Percentiles rank a stretch among this genome's conserved stretches.
Conservation (phyloP, 2,113 vertebrate species). For the Eptesicus fuscus region DNA sequence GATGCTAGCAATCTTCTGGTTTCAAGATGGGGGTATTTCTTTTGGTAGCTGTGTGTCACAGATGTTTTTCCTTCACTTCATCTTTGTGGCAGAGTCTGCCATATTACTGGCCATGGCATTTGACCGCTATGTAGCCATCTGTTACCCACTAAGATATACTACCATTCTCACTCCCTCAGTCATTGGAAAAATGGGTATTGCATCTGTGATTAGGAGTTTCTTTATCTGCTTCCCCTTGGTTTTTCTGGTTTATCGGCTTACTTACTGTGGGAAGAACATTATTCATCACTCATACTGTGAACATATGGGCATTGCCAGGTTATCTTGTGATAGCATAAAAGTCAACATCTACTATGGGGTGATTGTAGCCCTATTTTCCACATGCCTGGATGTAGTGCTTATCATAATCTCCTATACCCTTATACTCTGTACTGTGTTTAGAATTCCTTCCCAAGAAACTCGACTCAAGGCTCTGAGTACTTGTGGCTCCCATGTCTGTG, state of each 20-base stretch:
- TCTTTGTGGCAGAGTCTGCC: constrained; percentile 61
- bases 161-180: background rate
- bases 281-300: constrained; percentile 66
- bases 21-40: constrained; percentile 42
- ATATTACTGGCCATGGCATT: constrained; percentile 43
- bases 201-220: constrained; percentile 27
- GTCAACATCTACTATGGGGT: constrained; percentile 61
- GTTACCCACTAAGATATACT: constrained; percentile 29
- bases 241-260: constrained; percentile 48
- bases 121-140: constrained; percentile 29
- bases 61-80: constrained; percentile 67
- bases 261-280: constrained; percentile 28
- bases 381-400: constrained; percentile 27
- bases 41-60: constrained; percentile 57
- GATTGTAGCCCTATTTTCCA: background rate
- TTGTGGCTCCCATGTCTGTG: constrained; percentile 57
- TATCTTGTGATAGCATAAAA: constrained; percentile 49
- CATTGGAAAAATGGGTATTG: constrained; percentile 14
- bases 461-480: constrained; percentile 35
- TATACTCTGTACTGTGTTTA: constrained; percentile 42
- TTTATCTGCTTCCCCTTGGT: constrained; percentile 34
- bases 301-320: constrained; percentile 60
- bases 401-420: constrained; percentile 38
- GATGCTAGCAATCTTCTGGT: constrained; percentile 60
- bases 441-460: constrained; percentile 31